Percentiles rank a stretch among this genome's conserved stretches.
Evolutionary conservation across 2,797 vertebrate species (phyloP).

Genomic region (Gymnodraco acuticeps): DNA sequence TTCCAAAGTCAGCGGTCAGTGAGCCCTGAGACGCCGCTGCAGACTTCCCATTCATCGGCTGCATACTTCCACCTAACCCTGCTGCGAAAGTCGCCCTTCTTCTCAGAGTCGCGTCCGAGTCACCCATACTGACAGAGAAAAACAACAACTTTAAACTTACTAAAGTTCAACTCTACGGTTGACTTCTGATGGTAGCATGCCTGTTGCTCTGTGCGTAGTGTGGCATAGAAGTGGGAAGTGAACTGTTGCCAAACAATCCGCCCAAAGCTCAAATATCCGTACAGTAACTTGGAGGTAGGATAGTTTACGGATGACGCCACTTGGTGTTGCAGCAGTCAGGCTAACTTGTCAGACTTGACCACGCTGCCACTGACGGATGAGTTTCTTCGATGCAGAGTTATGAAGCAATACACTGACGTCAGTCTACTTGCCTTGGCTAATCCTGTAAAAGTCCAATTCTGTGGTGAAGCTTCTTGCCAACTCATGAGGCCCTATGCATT

Average conservation of each 20-base stretch:
- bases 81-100: constrained; percentile 59
- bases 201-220: constrained; percentile 11
- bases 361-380: constrained; percentile 20
- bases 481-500: neutral
- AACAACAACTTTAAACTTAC: rapidly evolving
- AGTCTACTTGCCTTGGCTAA: neutral
- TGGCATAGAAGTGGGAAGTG: constrained; percentile 46
- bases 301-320: constrained; percentile 29
- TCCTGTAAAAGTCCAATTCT: neutral
- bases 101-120: constrained; percentile 37
- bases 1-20: neutral
- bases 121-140: constrained; percentile 51
- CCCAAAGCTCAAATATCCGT: constrained; percentile 48
- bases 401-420: neutral
- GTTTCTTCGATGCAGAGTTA: neutral
- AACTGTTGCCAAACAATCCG: constrained; percentile 21
- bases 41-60: constrained; percentile 40
- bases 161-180: neutral
- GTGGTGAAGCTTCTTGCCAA: neutral
- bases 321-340: neutral
- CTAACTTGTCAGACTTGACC: neutral
- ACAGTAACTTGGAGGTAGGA: constrained; percentile 28
- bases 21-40: constrained; percentile 16
- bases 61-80: constrained; percentile 22
- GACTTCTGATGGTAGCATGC: constrained; percentile 5